Conservation (phyloP, 2,888 invertebrate genomes). For the Rotaria sp. region DNA sequence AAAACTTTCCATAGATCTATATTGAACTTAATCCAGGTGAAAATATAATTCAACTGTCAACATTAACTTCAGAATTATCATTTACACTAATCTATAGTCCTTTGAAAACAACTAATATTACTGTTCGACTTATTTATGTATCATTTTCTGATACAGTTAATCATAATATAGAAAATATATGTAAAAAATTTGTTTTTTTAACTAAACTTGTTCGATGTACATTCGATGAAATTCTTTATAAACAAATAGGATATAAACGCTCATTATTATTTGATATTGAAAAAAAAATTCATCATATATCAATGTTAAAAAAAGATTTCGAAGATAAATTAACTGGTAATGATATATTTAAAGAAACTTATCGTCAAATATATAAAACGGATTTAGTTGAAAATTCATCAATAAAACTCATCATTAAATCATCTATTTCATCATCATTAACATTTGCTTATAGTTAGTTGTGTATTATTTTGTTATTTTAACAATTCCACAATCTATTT, state of each 20-base stretch:
- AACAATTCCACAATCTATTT: not conserved
- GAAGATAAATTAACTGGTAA: not conserved
- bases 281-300: constrained; percentile 1
- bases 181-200: not conserved
- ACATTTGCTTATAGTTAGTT: not conserved
- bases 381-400: not conserved
- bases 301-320: not conserved
- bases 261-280: not conserved
- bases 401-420: not conserved
- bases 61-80: not conserved
- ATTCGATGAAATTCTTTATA: constrained; percentile 13
- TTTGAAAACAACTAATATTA: not conserved
- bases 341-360: not conserved
- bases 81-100: not conserved
- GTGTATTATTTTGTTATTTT: not conserved
- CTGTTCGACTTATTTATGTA: not conserved
- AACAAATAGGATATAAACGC: not conserved
- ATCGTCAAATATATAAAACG: not conserved
- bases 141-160: not conserved
- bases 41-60: not conserved
- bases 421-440: not conserved
- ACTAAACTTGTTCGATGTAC: constrained; percentile 3
- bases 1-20: not conserved
- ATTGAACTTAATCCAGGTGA: not conserved
- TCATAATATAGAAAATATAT: not conserved